Evolutionary conservation across 2,888 invertebrate species (phyloP).

Genomic region (Chrysomela aeneicollis): DNA sequence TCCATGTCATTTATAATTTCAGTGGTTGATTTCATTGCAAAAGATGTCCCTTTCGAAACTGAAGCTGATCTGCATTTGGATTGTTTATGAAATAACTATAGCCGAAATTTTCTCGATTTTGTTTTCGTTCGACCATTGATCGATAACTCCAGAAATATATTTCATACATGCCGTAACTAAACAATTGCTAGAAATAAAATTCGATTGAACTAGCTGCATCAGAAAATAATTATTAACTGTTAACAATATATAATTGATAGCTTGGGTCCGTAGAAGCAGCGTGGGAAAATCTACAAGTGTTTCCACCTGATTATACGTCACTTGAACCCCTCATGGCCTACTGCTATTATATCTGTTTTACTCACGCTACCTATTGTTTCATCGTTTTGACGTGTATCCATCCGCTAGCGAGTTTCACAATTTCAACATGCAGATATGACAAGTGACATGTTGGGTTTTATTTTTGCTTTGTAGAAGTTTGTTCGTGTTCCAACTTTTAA

Average conservation of each 20-base stretch:
- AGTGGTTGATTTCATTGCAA: no score
- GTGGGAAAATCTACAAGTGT: slow-evolving; percentile 62
- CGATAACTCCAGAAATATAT: no score
- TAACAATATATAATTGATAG: slow-evolving; percentile 61
- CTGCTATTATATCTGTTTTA: slow-evolving; percentile 53
- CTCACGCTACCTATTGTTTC: slow-evolving; percentile 50
- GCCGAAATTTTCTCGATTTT: no score
- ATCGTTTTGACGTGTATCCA: slow-evolving; percentile 42
- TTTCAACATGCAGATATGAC: slow-evolving; percentile 2
- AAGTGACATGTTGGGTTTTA: slow-evolving; percentile 6
- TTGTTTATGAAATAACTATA: no score
- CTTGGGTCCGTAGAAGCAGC: slow-evolving; percentile 57
- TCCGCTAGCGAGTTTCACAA: slow-evolving; percentile 20
- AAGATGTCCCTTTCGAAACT: no score
- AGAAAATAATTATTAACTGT: slow-evolving; percentile 58
- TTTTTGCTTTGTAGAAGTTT: neutral
- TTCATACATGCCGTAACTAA: neutral
- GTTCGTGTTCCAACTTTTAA: no score
- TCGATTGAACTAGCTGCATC: slow-evolving; percentile 45
- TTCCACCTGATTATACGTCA: slow-evolving; percentile 63
- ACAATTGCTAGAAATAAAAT: slow-evolving; percentile 28
- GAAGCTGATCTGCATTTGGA: no score
- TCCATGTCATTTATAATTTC: no score
- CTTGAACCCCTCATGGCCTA: slow-evolving; percentile 56
- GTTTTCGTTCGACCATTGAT: no score